Evolutionary conservation across 2,113 vertebrate genomes (phyloP), one percentile per base, ranked within the genome.

Genomic region (Progne subis): DNA sequence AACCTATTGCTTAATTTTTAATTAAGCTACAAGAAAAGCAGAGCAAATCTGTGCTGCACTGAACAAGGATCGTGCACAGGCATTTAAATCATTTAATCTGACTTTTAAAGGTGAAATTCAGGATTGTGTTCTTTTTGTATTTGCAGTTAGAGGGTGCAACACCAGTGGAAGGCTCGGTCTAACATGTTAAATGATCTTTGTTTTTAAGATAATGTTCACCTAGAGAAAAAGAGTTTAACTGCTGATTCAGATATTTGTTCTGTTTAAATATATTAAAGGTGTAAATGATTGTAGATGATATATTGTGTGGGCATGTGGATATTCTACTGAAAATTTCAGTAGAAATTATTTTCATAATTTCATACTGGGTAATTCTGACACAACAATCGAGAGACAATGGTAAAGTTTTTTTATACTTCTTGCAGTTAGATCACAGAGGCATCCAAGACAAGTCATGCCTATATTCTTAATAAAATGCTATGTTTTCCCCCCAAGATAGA

Each of bases 71-170:
- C 65, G 78, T 39, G 72, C 15, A 63, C 43, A 83, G 78, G 19
- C 52, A 93, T 92, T 94, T 97, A 96, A 95, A 95, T 90, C 8
- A 69, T 16, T 94, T 85, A 69, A 65, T 92, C 47, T 93, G 75
- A 71, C 12, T 83, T 88, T 92, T 79, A 55, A 86, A 92, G 17
- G 34, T 77, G 56, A 86, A 70, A 85, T 94, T 96, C 44, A 89
- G 85, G 87, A 72, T 82, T 43, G 15, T 80, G 25, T 82, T 94
- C n/a, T 71, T 92, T 94, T 82, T 88, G 24, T 86, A 72, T 88
- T 90, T 93, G 28, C 41, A 95, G 11, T 92, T 84, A 95, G 43
- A 81, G 12, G 8, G 14, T 79, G 44, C 49, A 94, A 95, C 50
- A 96, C 91, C 94, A 95, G 69, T 74, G 4, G 53, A 90, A 96